Percentiles rank a stretch among this genome's conserved stretches.
Conservation (phyloP, 2,113 vertebrate species). For the Isurus oxyrinchus region DNA sequence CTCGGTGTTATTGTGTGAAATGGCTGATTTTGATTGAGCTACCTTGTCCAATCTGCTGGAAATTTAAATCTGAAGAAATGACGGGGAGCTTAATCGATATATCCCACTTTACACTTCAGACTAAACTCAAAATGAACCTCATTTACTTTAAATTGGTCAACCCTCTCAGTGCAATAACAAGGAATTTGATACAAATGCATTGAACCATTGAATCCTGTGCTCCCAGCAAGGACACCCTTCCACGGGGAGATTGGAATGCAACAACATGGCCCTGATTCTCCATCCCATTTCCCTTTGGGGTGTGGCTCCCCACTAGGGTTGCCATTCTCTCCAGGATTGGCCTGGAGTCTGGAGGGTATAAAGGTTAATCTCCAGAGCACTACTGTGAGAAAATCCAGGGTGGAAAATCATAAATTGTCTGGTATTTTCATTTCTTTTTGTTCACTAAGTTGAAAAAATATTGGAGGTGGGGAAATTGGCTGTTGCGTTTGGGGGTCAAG, state of each 20-base stretch:
- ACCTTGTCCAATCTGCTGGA: background rate
- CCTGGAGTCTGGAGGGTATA: no score
- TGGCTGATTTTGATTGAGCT: background rate
- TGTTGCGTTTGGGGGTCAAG: no score
- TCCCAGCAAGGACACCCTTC: background rate
- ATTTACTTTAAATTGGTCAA: background rate
- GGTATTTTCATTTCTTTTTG: no score
- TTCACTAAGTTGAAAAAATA: no score
- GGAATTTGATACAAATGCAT: background rate
- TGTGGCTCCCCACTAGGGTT: background rate
- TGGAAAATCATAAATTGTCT: no score
- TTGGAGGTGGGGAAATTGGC: no score
- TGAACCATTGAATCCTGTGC: background rate
- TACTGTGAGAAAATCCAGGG: no score
- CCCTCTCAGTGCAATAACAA: background rate
- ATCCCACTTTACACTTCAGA: background rate
- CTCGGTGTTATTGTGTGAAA: background rate
- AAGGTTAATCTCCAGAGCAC: no score
- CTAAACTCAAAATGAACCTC: background rate
- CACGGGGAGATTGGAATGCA: background rate
- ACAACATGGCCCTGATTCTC: background rate
- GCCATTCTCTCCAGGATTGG: no score
- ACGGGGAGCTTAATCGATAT: background rate
- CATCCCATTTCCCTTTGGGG: background rate
- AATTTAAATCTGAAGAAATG: background rate